Evolutionary conservation across 2,797 vertebrate genomes (phyloP).

Genomic region (Anguilla marmorata): DNA sequence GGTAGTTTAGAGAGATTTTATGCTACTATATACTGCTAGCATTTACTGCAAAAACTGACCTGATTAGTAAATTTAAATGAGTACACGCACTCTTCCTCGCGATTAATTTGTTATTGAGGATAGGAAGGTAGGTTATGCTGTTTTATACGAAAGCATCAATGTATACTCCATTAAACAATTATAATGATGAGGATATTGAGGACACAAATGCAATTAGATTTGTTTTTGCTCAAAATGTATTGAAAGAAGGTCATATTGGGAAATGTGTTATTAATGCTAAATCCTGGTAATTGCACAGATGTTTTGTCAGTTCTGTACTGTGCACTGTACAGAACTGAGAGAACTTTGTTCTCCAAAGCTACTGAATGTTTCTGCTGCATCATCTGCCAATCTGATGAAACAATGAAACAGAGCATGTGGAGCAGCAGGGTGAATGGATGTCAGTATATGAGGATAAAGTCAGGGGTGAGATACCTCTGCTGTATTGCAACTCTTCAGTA

Average conservation of each 20-base stretch:
- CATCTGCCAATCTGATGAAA: background rate
- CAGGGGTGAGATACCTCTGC: background rate
- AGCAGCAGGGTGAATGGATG: background rate
- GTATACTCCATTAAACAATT: background rate
- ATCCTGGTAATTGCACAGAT: background rate
- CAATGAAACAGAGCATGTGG: background rate
- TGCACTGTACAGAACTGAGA: background rate
- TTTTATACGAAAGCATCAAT: background rate
- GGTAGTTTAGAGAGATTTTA: background rate
- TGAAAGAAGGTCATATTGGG: background rate
- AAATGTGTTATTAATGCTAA: background rate
- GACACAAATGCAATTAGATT: background rate
- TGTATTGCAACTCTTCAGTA: background rate
- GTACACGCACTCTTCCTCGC: background rate
- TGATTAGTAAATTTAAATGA: background rate
- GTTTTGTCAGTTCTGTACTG: background rate
- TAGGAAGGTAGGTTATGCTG: background rate
- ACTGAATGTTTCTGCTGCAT: background rate
- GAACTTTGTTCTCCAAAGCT: background rate
- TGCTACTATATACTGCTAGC: background rate
- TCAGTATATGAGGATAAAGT: background rate
- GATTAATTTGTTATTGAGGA: background rate
- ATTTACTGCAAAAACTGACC: background rate
- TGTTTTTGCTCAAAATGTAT: background rate
- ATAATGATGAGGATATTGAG: background rate